Percentiles rank a stretch among this genome's conserved stretches.
Evolutionary conservation across 2,113 vertebrate genomes (phyloP).

Genomic region (Austrofundulus limnaeus): DNA sequence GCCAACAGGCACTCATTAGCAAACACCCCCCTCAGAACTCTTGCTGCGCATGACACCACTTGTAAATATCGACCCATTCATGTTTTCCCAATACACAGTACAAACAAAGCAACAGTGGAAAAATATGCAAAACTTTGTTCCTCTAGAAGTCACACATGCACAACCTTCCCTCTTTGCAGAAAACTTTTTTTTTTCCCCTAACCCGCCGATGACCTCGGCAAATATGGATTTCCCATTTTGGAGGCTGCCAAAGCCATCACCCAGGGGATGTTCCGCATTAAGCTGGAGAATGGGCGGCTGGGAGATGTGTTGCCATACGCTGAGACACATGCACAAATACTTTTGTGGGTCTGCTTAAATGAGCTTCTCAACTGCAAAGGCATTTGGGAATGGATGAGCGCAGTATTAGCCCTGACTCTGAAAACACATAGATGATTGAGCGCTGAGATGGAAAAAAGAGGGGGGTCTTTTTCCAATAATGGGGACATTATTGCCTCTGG

Average conservation of each 20-base stretch:
- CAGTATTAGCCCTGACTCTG: slow-evolving; percentile 76
- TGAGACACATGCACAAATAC: slow-evolving; percentile 82
- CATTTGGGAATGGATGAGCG: slow-evolving; percentile 81
- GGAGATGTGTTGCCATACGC: slow-evolving; percentile 77
- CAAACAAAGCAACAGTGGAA: slow-evolving; percentile 65
- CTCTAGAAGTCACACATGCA: slow-evolving; percentile 66
- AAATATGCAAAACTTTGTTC: slow-evolving; percentile 76
- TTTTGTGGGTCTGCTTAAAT: slow-evolving; percentile 82
- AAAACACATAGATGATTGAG: slow-evolving; percentile 77
- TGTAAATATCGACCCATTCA: slow-evolving; percentile 74
- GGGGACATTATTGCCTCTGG: slow-evolving; percentile 78
- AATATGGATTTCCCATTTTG: slow-evolving; percentile 82
- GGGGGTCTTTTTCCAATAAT: slow-evolving; percentile 69
- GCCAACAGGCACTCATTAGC: slow-evolving; percentile 55
- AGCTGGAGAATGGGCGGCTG: slow-evolving; percentile 77
- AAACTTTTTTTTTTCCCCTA: slow-evolving; percentile 73
- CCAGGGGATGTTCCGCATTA: slow-evolving; percentile 85
- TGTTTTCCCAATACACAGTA: slow-evolving; percentile 68
- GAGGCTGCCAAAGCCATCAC: slow-evolving; percentile 83
- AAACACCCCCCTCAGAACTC: slow-evolving; percentile 48
- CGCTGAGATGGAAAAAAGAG: slow-evolving; percentile 46
- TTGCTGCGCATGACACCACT: slow-evolving; percentile 52
- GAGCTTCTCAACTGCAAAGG: slow-evolving; percentile 78
- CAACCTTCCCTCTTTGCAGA: slow-evolving; percentile 55
- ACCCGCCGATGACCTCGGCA: slow-evolving; percentile 78